Base-by-base conservation (phyloP, 2,113 vertebrate species). In the Sterrhoptilus dennistouni region DNA sequence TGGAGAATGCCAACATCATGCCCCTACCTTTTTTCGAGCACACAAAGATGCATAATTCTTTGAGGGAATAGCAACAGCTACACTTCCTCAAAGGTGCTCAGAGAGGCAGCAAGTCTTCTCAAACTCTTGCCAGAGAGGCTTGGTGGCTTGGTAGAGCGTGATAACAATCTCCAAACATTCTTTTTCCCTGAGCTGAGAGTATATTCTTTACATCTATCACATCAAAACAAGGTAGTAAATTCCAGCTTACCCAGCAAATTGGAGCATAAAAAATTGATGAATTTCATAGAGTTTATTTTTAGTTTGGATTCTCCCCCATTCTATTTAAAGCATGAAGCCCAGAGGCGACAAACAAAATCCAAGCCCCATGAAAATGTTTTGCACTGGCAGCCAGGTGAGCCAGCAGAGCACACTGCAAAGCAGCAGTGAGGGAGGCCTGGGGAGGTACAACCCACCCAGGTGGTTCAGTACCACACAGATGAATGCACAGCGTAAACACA, bases 81-180 rank as follows among this genome's bases (percentile, higher is more conserved):
- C 8, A 3, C 5, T 69, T 68, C 44, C 40, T 61, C 31, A 44
- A 54, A 85, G 33, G 5, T 44, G 23, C 52, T 59, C 42, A 63
- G 44, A 69, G 38, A 76, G 36, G 44, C 7, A 56, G 2, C 29
- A 52, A 57, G 5, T 49, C 57, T 61, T 83, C 81, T 63, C 20
- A 6, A 57, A 59, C 29, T 59, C 35, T 64, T 75, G 18, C 36
- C 49, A 60, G 44, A 56, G 44, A 33, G 9, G 12, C 6, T 12
- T 1, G 3, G 36, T 52, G 24, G 4, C n/a, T 65, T 7, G 16
- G 36, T 8, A 57, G 21, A 50, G 28, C 1, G 0, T 38, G 57
- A 11, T 24, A 53, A 74, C 53, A 18, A 57, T 21, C 20, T 63
- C 80, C 36, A 74, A 29, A 61, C n/a, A 42, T 31, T 11, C 6